These are phyloP conservation scores for Agriopis marginaria DNA, from an alignment of 2,888 invertebrate species.

Conservation along the genomic window DNA sequence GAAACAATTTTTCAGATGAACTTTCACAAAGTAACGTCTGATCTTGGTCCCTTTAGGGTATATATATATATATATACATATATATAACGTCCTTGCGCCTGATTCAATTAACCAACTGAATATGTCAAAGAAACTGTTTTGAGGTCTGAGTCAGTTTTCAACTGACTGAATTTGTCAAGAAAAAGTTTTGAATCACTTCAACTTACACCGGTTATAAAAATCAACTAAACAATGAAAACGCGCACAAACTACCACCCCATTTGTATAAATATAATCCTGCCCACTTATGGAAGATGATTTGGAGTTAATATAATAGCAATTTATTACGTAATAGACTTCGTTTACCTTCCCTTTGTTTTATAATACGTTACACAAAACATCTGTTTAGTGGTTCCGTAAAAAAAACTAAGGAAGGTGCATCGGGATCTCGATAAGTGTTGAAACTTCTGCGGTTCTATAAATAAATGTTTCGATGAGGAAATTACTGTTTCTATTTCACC, in stretches of 20 bases:
- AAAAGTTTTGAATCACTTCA: not conserved
- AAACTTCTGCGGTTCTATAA: not conserved
- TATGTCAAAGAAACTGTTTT: too few relatives aligned
- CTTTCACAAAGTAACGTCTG: too few relatives aligned
- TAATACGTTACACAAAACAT: constrained; percentile 44
- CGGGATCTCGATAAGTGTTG: not conserved
- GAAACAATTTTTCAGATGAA: too few relatives aligned
- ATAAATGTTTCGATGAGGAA: too few relatives aligned
- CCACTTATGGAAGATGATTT: constrained; percentile 44
- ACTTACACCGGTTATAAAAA: not conserved
- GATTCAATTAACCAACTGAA: too few relatives aligned
- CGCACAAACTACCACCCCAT: constrained; percentile 53
- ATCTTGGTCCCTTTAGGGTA: too few relatives aligned
- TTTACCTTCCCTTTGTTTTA: constrained; percentile 43
- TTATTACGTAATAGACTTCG: constrained; percentile 51
- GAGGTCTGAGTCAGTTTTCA: too few relatives aligned
- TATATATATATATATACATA: too few relatives aligned
- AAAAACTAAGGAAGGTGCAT: constrained; percentile 4
- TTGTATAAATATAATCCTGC: constrained; percentile 59
- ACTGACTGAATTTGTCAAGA: too few relatives aligned
- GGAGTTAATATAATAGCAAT: constrained; percentile 43
- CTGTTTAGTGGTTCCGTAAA: constrained; percentile 43
- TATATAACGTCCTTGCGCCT: too few relatives aligned
- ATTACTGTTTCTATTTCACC: too few relatives aligned
- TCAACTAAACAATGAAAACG: constrained; percentile 59